These are phyloP conservation scores for Salmo trutta DNA, from an alignment of 2,797 vertebrate species.

Conservation along the genomic window DNA sequence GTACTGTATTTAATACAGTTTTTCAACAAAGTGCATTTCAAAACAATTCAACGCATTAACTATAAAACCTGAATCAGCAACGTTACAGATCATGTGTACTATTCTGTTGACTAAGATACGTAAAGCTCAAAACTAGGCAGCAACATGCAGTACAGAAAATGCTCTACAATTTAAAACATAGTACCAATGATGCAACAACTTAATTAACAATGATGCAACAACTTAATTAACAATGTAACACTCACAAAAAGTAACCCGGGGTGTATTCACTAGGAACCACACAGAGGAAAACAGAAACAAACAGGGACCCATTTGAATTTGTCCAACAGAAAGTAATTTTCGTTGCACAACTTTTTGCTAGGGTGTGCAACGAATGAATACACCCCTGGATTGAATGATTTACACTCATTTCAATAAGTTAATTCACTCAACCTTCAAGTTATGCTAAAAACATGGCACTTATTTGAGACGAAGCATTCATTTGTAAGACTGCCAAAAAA, in stretches of 20 bases:
- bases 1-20: conserved; percentile 19
- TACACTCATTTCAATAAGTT: too few relatives aligned
- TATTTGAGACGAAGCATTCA: background rate
- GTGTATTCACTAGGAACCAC: background rate
- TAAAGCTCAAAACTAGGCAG: background rate
- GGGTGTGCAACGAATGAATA: background rate
- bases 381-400: too few relatives aligned
- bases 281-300: background rate
- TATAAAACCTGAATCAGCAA: conserved; percentile 19
- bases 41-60: conserved; percentile 30
- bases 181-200: too few relatives aligned
- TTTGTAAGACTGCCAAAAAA: background rate
- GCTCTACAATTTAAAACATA: background rate
- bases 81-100: background rate
- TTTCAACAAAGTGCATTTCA: conserved; percentile 62
- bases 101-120: background rate
- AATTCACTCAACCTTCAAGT: background rate
- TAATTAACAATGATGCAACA: background rate
- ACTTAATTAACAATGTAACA: background rate
- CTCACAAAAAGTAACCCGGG: background rate
- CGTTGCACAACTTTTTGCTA: too few relatives aligned
- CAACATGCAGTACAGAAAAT: background rate
- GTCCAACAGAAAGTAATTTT: too few relatives aligned
- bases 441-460: background rate
- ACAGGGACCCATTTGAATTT: too few relatives aligned